Conservation (phyloP, 2,888 invertebrate species). For the Drosophila eohydei region DNA sequence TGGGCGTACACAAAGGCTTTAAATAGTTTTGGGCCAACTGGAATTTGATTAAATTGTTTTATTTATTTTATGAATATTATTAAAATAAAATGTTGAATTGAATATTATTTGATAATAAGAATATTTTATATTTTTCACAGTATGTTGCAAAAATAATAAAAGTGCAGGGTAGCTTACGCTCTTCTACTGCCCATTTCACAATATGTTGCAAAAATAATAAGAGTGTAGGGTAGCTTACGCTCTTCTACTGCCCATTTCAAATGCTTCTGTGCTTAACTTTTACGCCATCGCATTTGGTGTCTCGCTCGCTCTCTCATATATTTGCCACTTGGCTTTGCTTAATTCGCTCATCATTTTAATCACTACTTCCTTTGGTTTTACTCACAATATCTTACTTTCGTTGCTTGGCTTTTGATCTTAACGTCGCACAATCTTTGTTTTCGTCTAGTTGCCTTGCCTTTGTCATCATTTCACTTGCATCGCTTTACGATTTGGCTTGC, state of each 20-base stretch:
- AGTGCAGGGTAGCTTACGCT: not conserved
- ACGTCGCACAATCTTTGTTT: not conserved
- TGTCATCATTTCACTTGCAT: not conserved
- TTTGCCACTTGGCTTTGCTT: not conserved
- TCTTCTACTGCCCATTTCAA: not conserved
- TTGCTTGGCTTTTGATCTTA: constrained; percentile 2
- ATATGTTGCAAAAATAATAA: not conserved
- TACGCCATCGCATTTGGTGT: no score
- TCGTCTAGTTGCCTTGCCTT: not conserved
- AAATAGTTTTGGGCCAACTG: constrained; percentile 15
- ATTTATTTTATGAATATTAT: not conserved
- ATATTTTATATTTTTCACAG: not conserved
- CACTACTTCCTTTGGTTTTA: not conserved
- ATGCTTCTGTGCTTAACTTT: not conserved
- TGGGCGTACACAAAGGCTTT: constrained; percentile 1
- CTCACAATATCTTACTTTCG: not conserved
- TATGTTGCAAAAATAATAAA: not conserved
- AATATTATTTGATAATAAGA: no score
- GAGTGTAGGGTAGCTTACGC: not conserved
- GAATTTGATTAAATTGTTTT: not conserved
- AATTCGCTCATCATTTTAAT: not conserved
- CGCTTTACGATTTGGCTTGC: not conserved
- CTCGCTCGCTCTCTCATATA: not conserved
- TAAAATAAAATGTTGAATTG: not conserved
- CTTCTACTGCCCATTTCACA: not conserved